Base-by-base conservation (phyloP, 2,113 vertebrate genomes). In the Tragulus kanchil region DNA sequence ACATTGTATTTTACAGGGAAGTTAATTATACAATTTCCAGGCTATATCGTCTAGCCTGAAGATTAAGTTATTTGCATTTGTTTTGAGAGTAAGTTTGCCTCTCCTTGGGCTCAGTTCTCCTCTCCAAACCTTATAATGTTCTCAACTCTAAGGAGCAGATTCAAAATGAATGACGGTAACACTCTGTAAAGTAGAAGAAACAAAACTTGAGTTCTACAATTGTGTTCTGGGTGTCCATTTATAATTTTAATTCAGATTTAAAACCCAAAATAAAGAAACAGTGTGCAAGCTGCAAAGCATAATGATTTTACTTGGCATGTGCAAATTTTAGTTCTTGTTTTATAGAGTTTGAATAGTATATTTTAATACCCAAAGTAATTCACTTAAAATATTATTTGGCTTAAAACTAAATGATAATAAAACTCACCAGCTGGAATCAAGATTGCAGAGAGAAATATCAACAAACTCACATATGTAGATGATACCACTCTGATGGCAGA, bases 361-460 rank as follows among this genome's bases (percentile, higher is more conserved):
- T 52, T 84, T 83, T 19, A 67, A 42, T 61, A 56, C 21, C 14
- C 26, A 64, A 77, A 89, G 21, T 17, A n/a, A 65, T 73, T 71
- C 75, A 54, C 59, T 77, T 77, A n/a, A 58, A 83, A n/a, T 50
- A 48, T 23, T 26, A 69, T 81, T 90, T 85, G 79, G 8, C 56
- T 69, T 78, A 79, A 79, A 93, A 93, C 54, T 28, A 54, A 85
- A 62, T n/a, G n/a, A n/a, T n/a, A n/a, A n/a, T n/a, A n/a, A n/a
- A n/a, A 45, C 36, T 45, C 59, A 61, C 59, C 59, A 61, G 59
- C 36, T 36, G 36, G 36, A 36, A 36, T 36, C 36, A 36, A 36
- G 36, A 36, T 36, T 36, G 36, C 36, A 36, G 36, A 36, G 36
- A 36, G 36, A 36, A 36, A 36, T 36, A 36, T 36, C 36, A 36